Base-by-base conservation (phyloP, 2,888 invertebrate species). In the Ypsolopha scabrella region DNA sequence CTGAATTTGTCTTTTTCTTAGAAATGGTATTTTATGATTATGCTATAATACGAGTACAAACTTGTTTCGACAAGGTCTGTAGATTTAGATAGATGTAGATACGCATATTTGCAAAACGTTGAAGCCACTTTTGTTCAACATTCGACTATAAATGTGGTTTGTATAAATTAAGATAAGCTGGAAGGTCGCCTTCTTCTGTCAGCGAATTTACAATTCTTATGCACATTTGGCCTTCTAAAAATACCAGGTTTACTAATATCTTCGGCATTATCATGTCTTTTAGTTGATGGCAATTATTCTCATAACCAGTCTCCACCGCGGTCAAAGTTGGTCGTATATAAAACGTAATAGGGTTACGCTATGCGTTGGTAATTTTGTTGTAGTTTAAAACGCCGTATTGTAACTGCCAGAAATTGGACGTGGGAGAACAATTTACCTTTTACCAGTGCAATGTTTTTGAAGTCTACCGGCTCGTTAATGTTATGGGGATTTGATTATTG, bases 151-250 rank as follows among this genome's bases (percentile, higher is more conserved):
- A 43, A 43, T 43, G 43, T 34, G 4, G 64, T 68, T 69, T 66
- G 65, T 71, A 75, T 75, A 72, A 58, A 72, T 75, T 72, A 68
- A 65, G 68, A 68, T 69, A 63, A 57, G 51, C 2, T 57, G 54
- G 68, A 73, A 75, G 75, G 75, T 62, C 66, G 55, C 24, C 24
- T 24, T 51, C 58, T 55, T 58, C 54, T 41, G 6, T 41, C 10
- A 45, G 34, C 24, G 14, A 43, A 48, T 24, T 41, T 45, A 9
- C 35, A 7, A 44, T 10, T 33, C 24, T 34, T 41, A 8, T 43
- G 14, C 44, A 45, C 37, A 38, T 37, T 37, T 34, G 38, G 39
- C 39, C 33, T 24, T 24, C 43, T 13, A 24, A 24, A 45, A 11
- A 36, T 43, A 43, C n/a, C 11, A n/a, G 24, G 4, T 24, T 24